A percentile compares a stretch with the other conserved stretches of the same genome.
Conservation (phyloP, 2,797 vertebrate species). For the Periophthalmus magnuspinnatus region DNA sequence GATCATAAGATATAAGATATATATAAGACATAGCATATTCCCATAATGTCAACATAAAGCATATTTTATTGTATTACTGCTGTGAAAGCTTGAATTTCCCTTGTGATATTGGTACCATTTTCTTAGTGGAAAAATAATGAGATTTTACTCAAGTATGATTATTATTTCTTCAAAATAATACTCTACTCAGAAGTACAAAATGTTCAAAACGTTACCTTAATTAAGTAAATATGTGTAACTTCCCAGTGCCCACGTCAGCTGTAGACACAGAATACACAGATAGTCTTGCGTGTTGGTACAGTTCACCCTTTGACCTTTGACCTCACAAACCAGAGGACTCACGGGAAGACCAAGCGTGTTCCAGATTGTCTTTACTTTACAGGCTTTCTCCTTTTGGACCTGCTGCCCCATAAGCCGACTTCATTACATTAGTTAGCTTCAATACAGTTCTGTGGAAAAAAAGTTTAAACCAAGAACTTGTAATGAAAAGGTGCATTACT, state of each 20-base stretch:
- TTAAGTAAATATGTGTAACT: not conserved
- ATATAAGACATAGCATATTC: no score
- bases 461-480: not conserved
- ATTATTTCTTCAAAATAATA: no score
- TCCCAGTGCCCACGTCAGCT: not conserved
- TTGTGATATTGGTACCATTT: no score
- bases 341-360: slow-evolving; percentile 45
- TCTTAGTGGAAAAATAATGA: no score
- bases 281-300: slow-evolving; percentile 50
- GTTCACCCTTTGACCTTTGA: slow-evolving; percentile 49
- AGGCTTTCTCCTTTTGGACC: slow-evolving; percentile 42
- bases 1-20: no score
- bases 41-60: no score
- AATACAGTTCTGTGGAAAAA: not conserved
- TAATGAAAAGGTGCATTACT: not conserved
- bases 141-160: no score
- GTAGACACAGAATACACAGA: slow-evolving; percentile 36
- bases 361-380: slow-evolving; percentile 54
- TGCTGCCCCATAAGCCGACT: slow-evolving; percentile 17
- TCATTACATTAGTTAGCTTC: not conserved
- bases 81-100: no score
- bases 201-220: no score
- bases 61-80: no score
- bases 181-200: no score
- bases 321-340: slow-evolving; percentile 55